Evolutionary conservation across 2,888 invertebrate genomes (phyloP).

Genomic region (Phasia obesa): DNA sequence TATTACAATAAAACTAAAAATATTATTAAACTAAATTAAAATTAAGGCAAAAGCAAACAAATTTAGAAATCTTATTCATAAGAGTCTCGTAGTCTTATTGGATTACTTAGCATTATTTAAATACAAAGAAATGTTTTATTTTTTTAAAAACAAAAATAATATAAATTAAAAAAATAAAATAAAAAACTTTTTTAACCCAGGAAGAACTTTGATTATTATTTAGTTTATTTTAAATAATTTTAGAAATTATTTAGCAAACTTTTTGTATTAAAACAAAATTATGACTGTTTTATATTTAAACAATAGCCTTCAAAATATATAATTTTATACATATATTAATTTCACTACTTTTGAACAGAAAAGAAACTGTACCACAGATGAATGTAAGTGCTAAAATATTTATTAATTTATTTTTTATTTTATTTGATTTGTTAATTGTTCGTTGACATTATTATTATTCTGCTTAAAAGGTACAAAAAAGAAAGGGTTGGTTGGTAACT

Average conservation of each 20-base stretch:
- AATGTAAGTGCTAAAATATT: no score
- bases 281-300: not conserved
- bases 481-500: no score
- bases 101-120: constrained; percentile 54
- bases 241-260: constrained; percentile 20
- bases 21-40: constrained; percentile 45
- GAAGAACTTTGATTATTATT: constrained; percentile 67
- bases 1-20: constrained; percentile 43
- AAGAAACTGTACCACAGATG: no score
- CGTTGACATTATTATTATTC: no score
- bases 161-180: constrained; percentile 40
- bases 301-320: not conserved
- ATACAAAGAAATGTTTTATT: constrained; percentile 21
- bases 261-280: constrained; percentile 16
- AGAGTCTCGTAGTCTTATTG: constrained; percentile 76
- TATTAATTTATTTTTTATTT: no score
- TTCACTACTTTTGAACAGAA: constrained; percentile 26
- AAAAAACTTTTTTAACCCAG: constrained; percentile 50
- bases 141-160: constrained; percentile 25
- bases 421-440: no score
- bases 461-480: no score
- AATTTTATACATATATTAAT: not conserved
- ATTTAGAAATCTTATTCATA: constrained; percentile 58
- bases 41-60: constrained; percentile 50
- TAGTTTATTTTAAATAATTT: constrained; percentile 20